Conservation (phyloP, 2,888 invertebrate genomes). For the Drosophila neonasuta region DNA sequence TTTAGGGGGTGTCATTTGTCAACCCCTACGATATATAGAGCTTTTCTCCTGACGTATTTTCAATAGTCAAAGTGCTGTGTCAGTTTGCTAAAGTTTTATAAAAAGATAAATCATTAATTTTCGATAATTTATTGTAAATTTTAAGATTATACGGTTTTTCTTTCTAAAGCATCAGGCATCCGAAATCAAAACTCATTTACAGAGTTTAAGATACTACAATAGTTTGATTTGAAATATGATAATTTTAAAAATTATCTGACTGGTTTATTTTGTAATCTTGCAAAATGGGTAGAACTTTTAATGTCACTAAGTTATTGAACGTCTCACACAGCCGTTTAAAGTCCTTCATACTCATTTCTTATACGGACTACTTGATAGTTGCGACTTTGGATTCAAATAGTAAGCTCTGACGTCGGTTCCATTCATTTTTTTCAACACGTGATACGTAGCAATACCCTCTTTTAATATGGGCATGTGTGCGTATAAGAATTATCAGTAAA, state of each 20-base stretch:
- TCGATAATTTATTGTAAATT: no score
- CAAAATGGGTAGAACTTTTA: no score
- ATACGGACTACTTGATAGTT: slow-evolving; percentile 2
- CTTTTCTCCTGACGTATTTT: not conserved
- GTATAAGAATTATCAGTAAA: slow-evolving; percentile 46
- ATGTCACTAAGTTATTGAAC: no score
- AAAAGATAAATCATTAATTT: no score
- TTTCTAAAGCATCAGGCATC: no score
- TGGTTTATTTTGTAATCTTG: no score
- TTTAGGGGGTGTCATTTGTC: slow-evolving; percentile 22
- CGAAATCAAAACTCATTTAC: no score
- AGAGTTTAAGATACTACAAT: no score
- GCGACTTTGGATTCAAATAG: slow-evolving; percentile 20
- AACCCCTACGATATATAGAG: slow-evolving; percentile 18
- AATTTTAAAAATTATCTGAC: no score
- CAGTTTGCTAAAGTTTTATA: not conserved
- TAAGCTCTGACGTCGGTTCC: slow-evolving; percentile 45
- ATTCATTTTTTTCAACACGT: slow-evolving; percentile 50
- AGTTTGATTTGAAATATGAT: no score
- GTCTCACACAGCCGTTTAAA: not conserved
- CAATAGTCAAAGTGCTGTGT: slow-evolving; percentile 45
- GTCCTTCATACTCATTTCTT: not conserved
- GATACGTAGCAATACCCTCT: slow-evolving; percentile 34
- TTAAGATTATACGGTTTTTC: no score
- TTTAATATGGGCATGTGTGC: slow-evolving; percentile 2